phyloP scores from a whole-genome alignment of 1,140 invertebrate genomes.

The Pissodes strobi region DNA sequence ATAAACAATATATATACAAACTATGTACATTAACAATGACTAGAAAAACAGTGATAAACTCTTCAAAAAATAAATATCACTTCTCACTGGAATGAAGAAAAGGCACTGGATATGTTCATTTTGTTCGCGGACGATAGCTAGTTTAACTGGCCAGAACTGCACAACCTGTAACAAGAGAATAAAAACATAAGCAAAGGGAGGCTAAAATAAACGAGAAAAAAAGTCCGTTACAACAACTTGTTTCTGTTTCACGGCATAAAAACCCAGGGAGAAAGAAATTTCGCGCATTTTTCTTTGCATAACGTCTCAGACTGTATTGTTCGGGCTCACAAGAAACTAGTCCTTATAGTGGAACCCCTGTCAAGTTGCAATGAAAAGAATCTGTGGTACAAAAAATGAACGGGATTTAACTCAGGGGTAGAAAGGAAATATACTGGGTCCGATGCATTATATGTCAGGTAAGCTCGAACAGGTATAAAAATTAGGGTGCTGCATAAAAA shows the following conservation, averaged over 20 bases:
- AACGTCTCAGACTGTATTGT: conserved; percentile 50
- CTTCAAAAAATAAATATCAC: conserved; percentile 49
- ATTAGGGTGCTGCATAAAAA: conserved; percentile 27
- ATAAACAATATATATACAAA: conserved; percentile 50
- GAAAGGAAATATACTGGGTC: conserved; percentile 33
- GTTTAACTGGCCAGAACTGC: conserved; percentile 41
- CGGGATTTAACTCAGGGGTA: conserved; percentile 40
- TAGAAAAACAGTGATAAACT: conserved; percentile 51
- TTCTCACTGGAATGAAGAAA: conserved; percentile 45
- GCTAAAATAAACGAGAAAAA: conserved; percentile 13
- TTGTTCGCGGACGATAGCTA: no score
- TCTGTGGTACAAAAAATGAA: conserved; percentile 39
- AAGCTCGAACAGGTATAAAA: conserved; percentile 41
- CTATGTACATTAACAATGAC: conserved; percentile 50
- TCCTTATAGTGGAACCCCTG: conserved; percentile 41
- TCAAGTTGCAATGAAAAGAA: conserved; percentile 41
- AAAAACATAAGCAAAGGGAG: conserved; percentile 20
- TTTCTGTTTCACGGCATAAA: conserved; percentile 21
- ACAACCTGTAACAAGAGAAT: conserved; percentile 49
- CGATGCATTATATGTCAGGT: conserved; percentile 38
- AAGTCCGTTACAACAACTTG: conserved; percentile 26
- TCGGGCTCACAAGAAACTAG: conserved; percentile 39
- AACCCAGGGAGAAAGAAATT: conserved; percentile 16
- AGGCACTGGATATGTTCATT: conserved; percentile 49
- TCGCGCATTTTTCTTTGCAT: conserved; percentile 39